phyloP scores from a whole-genome alignment of 2,888 invertebrate species.

The Tinea semifulvella region DNA sequence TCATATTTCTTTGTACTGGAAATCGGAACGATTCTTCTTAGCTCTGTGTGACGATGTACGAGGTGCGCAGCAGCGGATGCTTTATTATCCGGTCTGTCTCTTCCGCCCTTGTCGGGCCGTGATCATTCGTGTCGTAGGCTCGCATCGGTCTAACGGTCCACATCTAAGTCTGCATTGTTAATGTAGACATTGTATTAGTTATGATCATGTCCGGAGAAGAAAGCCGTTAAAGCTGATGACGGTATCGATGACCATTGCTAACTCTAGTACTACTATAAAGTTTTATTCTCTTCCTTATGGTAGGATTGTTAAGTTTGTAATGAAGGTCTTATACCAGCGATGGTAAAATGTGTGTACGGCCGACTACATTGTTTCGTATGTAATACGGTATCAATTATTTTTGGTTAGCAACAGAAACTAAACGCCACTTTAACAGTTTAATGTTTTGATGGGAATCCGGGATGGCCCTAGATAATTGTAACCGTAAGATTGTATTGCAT shows the following conservation, averaged over 20 bases:
- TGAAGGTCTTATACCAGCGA: background rate
- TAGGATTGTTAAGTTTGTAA: conserved; percentile 6
- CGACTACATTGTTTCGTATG: conserved; percentile 4
- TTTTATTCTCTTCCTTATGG: conserved; percentile 12
- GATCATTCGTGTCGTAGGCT: conserved; percentile 50
- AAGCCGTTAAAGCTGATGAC: conserved; percentile 4
- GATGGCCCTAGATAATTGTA: background rate
- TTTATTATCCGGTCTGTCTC: conserved; percentile 62
- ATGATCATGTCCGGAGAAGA: conserved; percentile 40
- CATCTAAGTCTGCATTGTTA: conserved; percentile 58
- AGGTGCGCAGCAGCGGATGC: conserved; percentile 37
- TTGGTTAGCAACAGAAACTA: background rate
- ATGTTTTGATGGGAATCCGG: background rate
- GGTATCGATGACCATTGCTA: conserved; percentile 11
- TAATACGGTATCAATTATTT: background rate
- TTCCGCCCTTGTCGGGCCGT: conserved; percentile 57
- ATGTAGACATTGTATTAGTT: conserved; percentile 61
- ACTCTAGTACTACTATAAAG: conserved; percentile 9
- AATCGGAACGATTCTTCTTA: background rate
- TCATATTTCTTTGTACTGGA: too few species aligned
- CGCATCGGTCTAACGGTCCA: conserved; percentile 13
- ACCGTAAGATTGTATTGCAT: background rate
- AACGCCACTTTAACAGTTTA: background rate
- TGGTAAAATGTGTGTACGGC: background rate
- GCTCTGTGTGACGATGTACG: background rate